Conservation (phyloP, 2,113 vertebrate genomes). For the Cololabis saira region DNA sequence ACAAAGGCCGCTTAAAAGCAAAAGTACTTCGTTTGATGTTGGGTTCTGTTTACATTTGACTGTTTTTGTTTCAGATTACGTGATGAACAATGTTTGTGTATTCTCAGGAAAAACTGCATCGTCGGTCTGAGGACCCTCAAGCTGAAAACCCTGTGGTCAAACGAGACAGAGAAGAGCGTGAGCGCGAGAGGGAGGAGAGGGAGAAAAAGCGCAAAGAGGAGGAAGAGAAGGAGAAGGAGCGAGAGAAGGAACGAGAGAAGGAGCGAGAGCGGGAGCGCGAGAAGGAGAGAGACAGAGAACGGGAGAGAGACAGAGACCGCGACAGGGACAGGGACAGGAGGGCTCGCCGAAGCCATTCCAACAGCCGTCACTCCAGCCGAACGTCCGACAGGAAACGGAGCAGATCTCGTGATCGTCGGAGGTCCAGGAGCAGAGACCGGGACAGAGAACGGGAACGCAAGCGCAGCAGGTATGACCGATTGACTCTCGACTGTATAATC, state of each 20-base stretch:
- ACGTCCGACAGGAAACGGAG: conserved; percentile 92
- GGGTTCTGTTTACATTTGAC: neutral
- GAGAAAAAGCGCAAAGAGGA: conserved; percentile 82
- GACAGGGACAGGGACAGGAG: conserved; percentile 88
- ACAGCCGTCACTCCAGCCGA: conserved; percentile 93
- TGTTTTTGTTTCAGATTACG: neutral
- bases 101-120: conserved; percentile 81
- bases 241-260: conserved; percentile 85
- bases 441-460: conserved; percentile 88
- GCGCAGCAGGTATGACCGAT: conserved; percentile 88
- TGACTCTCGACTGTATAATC: neutral
- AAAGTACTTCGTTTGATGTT: neutral
- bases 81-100: neutral
- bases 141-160: conserved; percentile 70
- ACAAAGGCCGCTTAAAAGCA: too few species aligned
- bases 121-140: conserved; percentile 80
- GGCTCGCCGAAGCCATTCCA: conserved; percentile 91
- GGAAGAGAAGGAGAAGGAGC: conserved; percentile 86
- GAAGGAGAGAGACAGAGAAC: conserved; percentile 84
- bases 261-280: conserved; percentile 86
- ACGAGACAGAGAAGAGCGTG: conserved; percentile 78
- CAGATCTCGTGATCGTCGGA: conserved; percentile 92
- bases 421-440: conserved; percentile 93
- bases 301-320: conserved; percentile 82
- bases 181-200: conserved; percentile 83